Conservation (phyloP, 2,888 invertebrate species). For the Dynastes grantii region DNA sequence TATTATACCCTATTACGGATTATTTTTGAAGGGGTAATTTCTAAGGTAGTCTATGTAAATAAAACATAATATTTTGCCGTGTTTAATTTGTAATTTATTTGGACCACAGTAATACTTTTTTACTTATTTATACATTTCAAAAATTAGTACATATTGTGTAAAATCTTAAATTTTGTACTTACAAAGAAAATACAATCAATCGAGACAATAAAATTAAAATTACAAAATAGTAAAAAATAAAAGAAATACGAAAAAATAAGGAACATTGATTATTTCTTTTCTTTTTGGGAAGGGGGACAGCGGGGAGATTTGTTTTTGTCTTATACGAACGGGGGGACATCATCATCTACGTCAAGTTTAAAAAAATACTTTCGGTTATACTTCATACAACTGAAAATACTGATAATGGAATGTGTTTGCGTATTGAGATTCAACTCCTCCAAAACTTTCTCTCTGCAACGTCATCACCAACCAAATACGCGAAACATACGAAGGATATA, state of each 20-base stretch:
- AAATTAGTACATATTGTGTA: conserved; percentile 32
- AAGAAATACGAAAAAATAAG: conserved; percentile 19
- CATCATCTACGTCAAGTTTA: not conserved
- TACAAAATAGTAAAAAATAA: conserved; percentile 2
- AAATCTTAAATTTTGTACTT: conserved; percentile 36
- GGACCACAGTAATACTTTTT: conserved; percentile 41
- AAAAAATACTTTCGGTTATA: conserved; percentile 45
- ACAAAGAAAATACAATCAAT: conserved; percentile 19
- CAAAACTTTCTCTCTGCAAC: not conserved
- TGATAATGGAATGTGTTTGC: conserved; percentile 46
- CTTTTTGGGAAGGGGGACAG: no score
- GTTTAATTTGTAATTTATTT: conserved; percentile 39
- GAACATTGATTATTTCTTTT: conserved; percentile 33
- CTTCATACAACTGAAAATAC: conserved; percentile 47
- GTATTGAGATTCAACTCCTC: conserved; percentile 33
- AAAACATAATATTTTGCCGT: no score
- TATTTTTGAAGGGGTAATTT: no score
- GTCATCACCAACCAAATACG: not conserved
- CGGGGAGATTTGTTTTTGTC: no score
- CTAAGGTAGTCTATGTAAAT: no score
- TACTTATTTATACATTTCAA: conserved; percentile 33
- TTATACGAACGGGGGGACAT: no score
- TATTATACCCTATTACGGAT: no score
- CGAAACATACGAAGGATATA: not conserved
- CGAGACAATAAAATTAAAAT: not conserved